A percentile compares a stretch with the other conserved stretches of the same genome.
phyloP scores from a whole-genome alignment of 2,797 vertebrate species.

The Alcedo atthis region DNA sequence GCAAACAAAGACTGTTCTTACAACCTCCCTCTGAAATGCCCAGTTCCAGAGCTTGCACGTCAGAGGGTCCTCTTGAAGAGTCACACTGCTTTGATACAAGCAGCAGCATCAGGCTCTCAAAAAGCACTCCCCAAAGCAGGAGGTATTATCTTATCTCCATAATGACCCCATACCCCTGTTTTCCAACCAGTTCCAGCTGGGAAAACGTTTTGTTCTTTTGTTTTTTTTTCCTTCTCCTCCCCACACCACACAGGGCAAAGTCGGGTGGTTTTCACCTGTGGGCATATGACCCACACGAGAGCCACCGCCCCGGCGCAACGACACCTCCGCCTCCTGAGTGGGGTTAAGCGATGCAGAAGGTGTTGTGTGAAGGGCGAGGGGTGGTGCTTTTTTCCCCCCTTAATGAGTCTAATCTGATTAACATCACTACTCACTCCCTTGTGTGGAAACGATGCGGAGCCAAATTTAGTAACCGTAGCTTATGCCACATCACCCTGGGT shows the following conservation, averaged over 20 bases:
- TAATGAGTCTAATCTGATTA: constrained; percentile 72
- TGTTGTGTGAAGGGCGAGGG: neutral
- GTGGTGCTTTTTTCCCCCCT: neutral
- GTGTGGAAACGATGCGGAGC: constrained; percentile 59
- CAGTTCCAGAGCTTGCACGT: neutral
- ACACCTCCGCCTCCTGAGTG: constrained; percentile 31
- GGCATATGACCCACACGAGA: neutral
- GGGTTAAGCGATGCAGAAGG: constrained; percentile 61
- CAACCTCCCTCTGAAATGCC: neutral
- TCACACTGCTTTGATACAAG: fast-evolving
- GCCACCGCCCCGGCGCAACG: neutral
- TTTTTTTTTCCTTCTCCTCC: neutral
- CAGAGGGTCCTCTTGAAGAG: neutral
- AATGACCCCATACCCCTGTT: neutral
- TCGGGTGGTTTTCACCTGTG: neutral
- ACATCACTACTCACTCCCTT: constrained; percentile 59
- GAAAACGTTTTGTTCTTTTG: neutral
- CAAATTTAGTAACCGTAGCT: constrained; percentile 58
- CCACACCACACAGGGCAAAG: neutral
- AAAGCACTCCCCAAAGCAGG: neutral
- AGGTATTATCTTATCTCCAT: neutral
- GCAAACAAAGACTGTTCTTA: neutral
- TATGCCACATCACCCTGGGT: constrained; percentile 43
- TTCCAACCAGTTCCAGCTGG: neutral
- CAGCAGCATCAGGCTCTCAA: neutral